Percentiles rank a stretch among this genome's conserved stretches.
Conservation (phyloP, 1,140 invertebrate genomes). For the Camponotus floridanus region DNA sequence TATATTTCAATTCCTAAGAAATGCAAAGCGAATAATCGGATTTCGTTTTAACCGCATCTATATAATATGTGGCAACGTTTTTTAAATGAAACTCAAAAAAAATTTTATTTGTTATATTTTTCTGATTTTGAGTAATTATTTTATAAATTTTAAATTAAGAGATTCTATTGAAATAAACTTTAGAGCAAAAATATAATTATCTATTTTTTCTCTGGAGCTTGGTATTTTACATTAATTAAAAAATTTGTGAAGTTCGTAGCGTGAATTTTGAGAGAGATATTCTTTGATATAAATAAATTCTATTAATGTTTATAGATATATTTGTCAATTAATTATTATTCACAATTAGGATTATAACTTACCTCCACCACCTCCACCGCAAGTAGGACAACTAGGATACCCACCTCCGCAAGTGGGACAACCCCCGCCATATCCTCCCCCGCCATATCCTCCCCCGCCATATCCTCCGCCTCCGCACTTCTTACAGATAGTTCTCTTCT, state of each 20-base stretch:
- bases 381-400: not conserved
- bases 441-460: conserved; percentile 43
- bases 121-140: no score
- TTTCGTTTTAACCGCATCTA: not conserved
- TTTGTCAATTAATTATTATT: not conserved
- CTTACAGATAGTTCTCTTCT: conserved; percentile 75
- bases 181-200: not conserved
- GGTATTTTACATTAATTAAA: not conserved
- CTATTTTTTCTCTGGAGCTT: not conserved
- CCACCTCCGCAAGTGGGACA: not conserved
- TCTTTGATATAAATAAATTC: not conserved
- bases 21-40: not conserved
- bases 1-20: conserved; percentile 14
- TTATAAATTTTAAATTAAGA: not conserved
- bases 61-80: no score
- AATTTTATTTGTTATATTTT: not conserved
- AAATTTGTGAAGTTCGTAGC: not conserved
- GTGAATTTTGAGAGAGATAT: not conserved
- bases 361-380: not conserved
- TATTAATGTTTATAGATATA: not conserved
- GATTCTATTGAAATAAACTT: conserved; percentile 3
- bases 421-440: conserved; percentile 42
- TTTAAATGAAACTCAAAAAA: not conserved
- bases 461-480: conserved; percentile 71
- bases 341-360: not conserved